Evolutionary conservation across 2,113 vertebrate species (phyloP), one percentile per base, ranked within the genome.

Genomic region (Corythornis vintsioides): DNA sequence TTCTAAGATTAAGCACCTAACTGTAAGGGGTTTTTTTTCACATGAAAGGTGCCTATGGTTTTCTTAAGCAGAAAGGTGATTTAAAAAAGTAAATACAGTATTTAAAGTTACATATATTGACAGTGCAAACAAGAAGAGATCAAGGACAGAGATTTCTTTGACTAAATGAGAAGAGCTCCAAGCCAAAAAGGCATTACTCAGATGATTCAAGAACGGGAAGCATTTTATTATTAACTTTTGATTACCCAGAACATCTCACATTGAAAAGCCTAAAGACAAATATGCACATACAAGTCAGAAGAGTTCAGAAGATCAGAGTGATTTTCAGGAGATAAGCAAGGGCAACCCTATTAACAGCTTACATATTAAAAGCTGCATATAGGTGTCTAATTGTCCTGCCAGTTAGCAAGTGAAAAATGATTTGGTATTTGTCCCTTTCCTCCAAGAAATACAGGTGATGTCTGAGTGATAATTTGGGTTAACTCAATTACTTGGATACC

Each of bases 261-360:
- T 0, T 24, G 50, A 90, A 93, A 95, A 86, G 57, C 35, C 40
- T 2, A 1, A 90, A 78, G 73, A 88, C 26, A 92, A 93, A 88
- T 67, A 86, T 4, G 53, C 52, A 85, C 67, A 83, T 21, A 66
- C 20, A 83, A 60, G 48, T 67, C 53, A 72, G 77, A 90, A 66
- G 16, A 83, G 45, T 85, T 86, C 56, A 86, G 72, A 48, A 70
- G 64, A 93, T 94, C 64, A 91, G 69, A 88, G 57, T 28, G 70
- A 86, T 92, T 71, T 86, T 69, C 80, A 94, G 59, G 86, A 86
- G 83, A 92, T 88, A 96, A 93, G 73, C 35, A 83, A 92, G 55
- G 81, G 61, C 40, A 69, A 83, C 35, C 61, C 45, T 69, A 65
- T 57, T 71, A 94, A 90, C 48, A 69, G 73, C 18, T 91, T 88